These are phyloP conservation scores for Drosophila elegans DNA, from an alignment of 1,140 invertebrate genomes.

Conservation along the genomic window DNA sequence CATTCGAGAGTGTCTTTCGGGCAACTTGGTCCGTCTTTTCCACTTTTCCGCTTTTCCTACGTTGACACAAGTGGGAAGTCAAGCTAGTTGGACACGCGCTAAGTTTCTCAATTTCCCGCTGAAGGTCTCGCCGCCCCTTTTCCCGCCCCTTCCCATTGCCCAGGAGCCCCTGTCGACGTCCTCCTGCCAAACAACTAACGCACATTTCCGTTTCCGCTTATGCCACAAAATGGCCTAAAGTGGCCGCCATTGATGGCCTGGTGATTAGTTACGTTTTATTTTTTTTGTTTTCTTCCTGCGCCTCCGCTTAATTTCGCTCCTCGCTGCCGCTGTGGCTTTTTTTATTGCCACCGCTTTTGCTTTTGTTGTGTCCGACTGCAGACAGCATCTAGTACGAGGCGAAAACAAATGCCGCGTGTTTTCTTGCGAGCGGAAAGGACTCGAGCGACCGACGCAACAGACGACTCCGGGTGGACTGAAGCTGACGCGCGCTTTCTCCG, in stretches of 20 bases:
- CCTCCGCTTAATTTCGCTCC: slow-evolving; percentile 39
- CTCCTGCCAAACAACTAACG: slow-evolving; percentile 51
- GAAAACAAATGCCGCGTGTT: slow-evolving; percentile 41
- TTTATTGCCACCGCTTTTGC: slow-evolving; percentile 18
- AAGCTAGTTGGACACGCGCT: slow-evolving; percentile 69
- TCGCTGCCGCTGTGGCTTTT: slow-evolving; percentile 20
- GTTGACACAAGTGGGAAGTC: slow-evolving; percentile 61
- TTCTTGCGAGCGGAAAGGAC: slow-evolving; percentile 9
- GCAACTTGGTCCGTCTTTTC: slow-evolving; percentile 18
- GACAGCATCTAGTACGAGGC: slow-evolving; percentile 55
- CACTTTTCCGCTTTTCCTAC: slow-evolving; percentile 15
- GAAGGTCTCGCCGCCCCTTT: slow-evolving; percentile 60
- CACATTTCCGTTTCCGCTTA: slow-evolving; percentile 66
- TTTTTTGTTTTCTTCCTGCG: slow-evolving; percentile 7
- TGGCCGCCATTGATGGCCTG: slow-evolving; percentile 49
- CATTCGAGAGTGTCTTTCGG: slow-evolving; percentile 34
- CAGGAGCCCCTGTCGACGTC: slow-evolving; percentile 1
- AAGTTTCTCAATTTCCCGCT: slow-evolving; percentile 70
- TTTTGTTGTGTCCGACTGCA: slow-evolving; percentile 22
- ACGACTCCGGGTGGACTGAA: slow-evolving; percentile 57
- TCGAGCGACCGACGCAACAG: slow-evolving; percentile 51
- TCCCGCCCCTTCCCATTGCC: slow-evolving; percentile 11
- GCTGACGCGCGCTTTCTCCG: slow-evolving; percentile 32
- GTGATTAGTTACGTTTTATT: slow-evolving; percentile 50
- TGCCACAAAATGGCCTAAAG: slow-evolving; percentile 47